phyloP scores from a whole-genome alignment of 2,888 invertebrate species.

The Sicus ferrugineus region DNA sequence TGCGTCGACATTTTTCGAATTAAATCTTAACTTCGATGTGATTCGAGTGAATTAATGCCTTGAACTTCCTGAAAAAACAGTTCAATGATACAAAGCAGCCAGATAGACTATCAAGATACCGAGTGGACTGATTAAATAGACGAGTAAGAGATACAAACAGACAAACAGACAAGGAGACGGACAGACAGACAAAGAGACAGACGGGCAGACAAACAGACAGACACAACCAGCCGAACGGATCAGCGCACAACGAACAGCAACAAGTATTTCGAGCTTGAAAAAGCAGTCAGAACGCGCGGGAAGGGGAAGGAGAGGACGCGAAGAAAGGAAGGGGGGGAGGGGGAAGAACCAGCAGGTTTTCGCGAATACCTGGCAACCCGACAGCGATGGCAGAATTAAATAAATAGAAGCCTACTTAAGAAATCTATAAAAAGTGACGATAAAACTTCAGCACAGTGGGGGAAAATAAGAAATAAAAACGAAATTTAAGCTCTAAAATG shows the following conservation, averaged over 20 bases:
- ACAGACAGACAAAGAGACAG: not conserved
- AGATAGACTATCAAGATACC: too few relatives aligned
- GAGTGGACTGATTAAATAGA: too few relatives aligned
- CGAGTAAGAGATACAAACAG: not conserved
- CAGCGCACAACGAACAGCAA: too few relatives aligned
- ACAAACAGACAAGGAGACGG: not conserved
- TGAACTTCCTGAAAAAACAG: conserved; percentile 57
- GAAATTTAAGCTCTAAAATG: too few relatives aligned
- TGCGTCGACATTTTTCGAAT: not conserved
- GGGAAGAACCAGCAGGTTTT: too few relatives aligned
- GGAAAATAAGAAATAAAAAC: too few relatives aligned
- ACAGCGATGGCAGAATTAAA: not conserved
- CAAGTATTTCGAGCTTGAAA: too few relatives aligned
- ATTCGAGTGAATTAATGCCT: conserved; percentile 62
- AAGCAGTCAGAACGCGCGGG: too few relatives aligned
- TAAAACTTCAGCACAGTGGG: not conserved
- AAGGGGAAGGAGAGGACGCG: too few relatives aligned
- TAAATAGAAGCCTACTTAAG: not conserved
- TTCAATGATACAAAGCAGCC: too few relatives aligned
- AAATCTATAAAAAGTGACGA: not conserved
- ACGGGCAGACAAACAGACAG: not conserved
- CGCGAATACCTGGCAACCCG: not conserved
- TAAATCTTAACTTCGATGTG: conserved; percentile 50
- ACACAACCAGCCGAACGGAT: not conserved
- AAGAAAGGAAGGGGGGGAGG: too few relatives aligned